Base-by-base conservation (phyloP, 2,888 invertebrate genomes). In the Apamea sordens region DNA sequence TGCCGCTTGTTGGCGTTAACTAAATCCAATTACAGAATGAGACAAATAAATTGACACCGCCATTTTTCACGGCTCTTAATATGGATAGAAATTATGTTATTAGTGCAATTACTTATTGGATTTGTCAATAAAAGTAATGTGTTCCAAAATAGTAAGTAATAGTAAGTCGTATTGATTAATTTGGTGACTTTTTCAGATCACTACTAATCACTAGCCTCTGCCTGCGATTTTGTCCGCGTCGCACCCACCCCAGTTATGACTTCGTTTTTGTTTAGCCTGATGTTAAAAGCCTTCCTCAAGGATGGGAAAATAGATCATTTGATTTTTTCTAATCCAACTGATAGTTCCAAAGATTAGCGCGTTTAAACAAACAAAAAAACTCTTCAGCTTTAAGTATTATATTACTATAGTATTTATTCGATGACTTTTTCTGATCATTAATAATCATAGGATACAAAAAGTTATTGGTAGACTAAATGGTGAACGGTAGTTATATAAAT, bases 111-210 rank as follows among this genome's bases (percentile, higher is more conserved):
- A 36, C 10, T 47, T 13, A 11, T 15, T 71, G 32, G 5, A 61
- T n/a, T 80, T 73, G 63, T 56, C 41, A 85, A 70, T 73, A 70
- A 61, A 47, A 80, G 32, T 41, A 71, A 76, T 70, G 18, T 41
- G 13, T 65, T 59, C 32, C 32, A 32, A 32, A 32, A 32, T 32
- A 32, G 32, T 32, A 32, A 32, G 32, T 32, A 32, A 75, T 24
- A 56, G 0, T 8, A 3, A 47, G 72, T 70, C 65, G 28, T 50
- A 15, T 64, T 80, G 32, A 85, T 72, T 69, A 50, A 61, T 61
- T 28, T 61, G 1, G 7, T 61, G 61, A 61, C 28, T 28, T 61
- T 61, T 61, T 61, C 15, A 13, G 61, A 61, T 13, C n/a, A 59
- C 4, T 59, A 59, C 11, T 59, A 59, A 59, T n/a, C n/a, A 11